A percentile compares a stretch with the other conserved stretches of the same genome.
Evolutionary conservation across 2,113 vertebrate species (phyloP).

Genomic region (Macquaria ambigua): DNA sequence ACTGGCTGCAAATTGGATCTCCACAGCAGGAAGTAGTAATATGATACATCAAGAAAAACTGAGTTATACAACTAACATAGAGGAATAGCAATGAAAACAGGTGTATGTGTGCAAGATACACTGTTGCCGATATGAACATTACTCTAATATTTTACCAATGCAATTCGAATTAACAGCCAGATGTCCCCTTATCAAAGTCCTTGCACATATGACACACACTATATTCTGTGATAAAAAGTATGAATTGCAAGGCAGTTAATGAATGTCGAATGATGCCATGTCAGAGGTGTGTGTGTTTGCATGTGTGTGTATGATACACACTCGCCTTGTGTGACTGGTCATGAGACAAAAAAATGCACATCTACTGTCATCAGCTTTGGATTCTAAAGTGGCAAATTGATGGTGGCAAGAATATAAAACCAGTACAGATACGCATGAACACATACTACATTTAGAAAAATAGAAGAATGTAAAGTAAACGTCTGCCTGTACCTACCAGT

Average conservation of each 20-base stretch:
- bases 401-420: neutral
- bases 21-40: constrained; percentile 2
- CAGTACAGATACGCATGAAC: neutral
- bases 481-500: neutral
- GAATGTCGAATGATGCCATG: neutral
- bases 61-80: neutral
- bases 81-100: neutral
- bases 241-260: too few relatives aligned
- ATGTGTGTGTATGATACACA: neutral
- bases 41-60: neutral
- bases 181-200: neutral
- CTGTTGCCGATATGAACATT: neutral
- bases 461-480: neutral
- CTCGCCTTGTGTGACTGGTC: neutral
- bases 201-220: neutral
- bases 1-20: neutral
- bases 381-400: neutral
- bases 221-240: neutral
- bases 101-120: neutral
- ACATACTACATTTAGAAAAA: neutral
- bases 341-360: neutral
- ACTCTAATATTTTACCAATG: neutral
- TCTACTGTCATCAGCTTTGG: neutral
- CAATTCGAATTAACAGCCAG: neutral
- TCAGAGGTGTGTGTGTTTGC: neutral